These are phyloP conservation scores for Pyrrhia umbra DNA, from an alignment of 2,888 invertebrate genomes.

Conservation along the genomic window DNA sequence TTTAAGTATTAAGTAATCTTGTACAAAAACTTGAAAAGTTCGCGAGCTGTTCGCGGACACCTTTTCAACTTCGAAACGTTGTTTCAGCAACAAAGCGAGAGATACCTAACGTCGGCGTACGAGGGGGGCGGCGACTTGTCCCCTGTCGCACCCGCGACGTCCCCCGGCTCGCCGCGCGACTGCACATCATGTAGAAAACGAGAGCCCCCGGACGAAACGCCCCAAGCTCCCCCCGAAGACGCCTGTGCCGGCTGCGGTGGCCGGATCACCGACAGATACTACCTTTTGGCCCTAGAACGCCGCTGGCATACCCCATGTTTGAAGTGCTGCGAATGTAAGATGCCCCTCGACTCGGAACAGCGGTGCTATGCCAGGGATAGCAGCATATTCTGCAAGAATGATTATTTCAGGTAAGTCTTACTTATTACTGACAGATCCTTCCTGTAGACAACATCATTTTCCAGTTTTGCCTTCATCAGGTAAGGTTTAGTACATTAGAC, in stretches of 20 bases:
- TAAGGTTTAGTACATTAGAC: background rate
- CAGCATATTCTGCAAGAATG: slow-evolving; percentile 98
- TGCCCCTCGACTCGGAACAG: slow-evolving; percentile 96
- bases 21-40: slow-evolving; percentile 1
- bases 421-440: background rate
- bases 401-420: slow-evolving; percentile 97
- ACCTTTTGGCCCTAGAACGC: slow-evolving; percentile 97
- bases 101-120: slow-evolving; percentile 91
- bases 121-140: slow-evolving; percentile 93
- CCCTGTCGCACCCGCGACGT: slow-evolving; percentile 93
- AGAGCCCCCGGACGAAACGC: slow-evolving; percentile 88
- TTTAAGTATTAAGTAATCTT: too few species aligned
- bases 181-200: slow-evolving; percentile 91
- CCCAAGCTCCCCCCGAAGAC: slow-evolving; percentile 85
- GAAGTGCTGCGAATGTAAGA: slow-evolving; percentile 97
- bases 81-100: slow-evolving; percentile 93
- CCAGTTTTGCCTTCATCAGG: background rate
- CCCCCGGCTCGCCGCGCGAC: slow-evolving; percentile 90
- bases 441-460: background rate
- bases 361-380: slow-evolving; percentile 98
- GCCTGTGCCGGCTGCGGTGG: slow-evolving; percentile 97
- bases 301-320: slow-evolving; percentile 98
- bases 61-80: slow-evolving; percentile 58
- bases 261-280: slow-evolving; percentile 96
- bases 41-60: background rate